Base-by-base conservation (phyloP, 1,140 invertebrate genomes). In the Drosophila sulfurigaster region DNA sequence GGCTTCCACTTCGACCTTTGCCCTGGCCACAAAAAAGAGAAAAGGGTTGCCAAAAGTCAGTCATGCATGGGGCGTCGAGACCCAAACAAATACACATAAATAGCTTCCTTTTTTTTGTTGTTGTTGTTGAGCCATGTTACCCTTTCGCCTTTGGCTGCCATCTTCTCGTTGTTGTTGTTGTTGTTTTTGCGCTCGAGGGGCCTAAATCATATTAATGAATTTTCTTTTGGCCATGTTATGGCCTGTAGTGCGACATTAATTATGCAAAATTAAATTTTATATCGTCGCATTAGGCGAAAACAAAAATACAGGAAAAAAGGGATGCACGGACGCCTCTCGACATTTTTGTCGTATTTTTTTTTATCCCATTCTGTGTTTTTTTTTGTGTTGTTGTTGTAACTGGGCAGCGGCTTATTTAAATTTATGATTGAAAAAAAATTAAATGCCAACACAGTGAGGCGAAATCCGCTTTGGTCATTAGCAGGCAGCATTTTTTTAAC, bases 231-330 rank as follows among this genome's bases (percentile, higher is more conserved):
- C 64, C 78, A 81, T 81, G 71, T 79, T 76, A 64, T 58, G 51
- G 72, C 58, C 74, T 78, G 67, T 81, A 58, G 65, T 68, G 59
- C 57, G 66, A 88, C 83, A 89, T 88, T 89, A 88, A 89, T 88
- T 88, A 88, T 81, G 85, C 71, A 79, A 88, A 88, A 88, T 88
- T 88, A 89, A 88, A 88, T 88, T 83, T 83, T 74, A 88, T 89
- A 81, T 89, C 72, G 85, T 88, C 81, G 85, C 85, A 89, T 88
- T 88, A 88, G 71, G 64, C 48, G 62, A 28, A 49, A 64, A 78
- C 66, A 60, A 54, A 62, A 72, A 71, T 46, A 51, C 48, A 63
- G 56, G 57, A 35, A 60, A 54, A 54, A 64, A 62, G 41, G 66
- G 49, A 75, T 25, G 58, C 63, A 1, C 45, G 43, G 54, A 74